A percentile compares a stretch with the other conserved stretches of the same genome.
Evolutionary conservation across 2,888 invertebrate species (phyloP).

Genomic region (Andrena bucephala): DNA sequence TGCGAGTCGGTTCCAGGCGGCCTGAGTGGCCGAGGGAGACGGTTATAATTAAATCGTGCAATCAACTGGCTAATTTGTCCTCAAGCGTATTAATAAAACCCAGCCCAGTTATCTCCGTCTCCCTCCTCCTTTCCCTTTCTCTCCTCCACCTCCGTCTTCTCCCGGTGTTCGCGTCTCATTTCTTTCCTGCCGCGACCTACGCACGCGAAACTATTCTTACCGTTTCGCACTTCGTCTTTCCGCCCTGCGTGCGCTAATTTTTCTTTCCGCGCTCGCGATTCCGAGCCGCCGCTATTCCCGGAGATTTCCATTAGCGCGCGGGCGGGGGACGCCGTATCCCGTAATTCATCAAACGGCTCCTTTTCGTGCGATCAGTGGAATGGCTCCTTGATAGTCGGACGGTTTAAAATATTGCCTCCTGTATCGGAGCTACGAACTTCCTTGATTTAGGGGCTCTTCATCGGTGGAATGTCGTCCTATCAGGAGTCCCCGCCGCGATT

Average conservation of each 20-base stretch:
- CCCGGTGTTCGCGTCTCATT: constrained; percentile 11
- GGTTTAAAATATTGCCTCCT: not conserved
- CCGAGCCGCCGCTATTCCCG: constrained; percentile 36
- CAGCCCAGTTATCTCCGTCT: constrained; percentile 64
- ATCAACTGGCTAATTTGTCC: constrained; percentile 84
- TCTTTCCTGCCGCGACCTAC: constrained; percentile 57
- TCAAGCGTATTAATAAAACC: constrained; percentile 82
- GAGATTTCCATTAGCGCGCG: constrained; percentile 34
- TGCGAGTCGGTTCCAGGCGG: constrained; percentile 45
- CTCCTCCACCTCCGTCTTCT: not conserved
- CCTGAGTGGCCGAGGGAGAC: constrained; percentile 66
- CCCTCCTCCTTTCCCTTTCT: constrained; percentile 4
- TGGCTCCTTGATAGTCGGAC: not conserved
- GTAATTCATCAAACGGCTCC: constrained; percentile 1
- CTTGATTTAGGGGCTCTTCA: not conserved
- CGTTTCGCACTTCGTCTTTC: constrained; percentile 61
- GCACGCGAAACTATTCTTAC: constrained; percentile 68
- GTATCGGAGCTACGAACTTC: not conserved
- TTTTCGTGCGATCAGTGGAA: constrained; percentile 1
- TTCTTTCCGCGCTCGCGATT: constrained; percentile 31
- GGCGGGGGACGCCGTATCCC: not conserved
- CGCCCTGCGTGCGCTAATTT: constrained; percentile 44
- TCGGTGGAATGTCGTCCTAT: not conserved
- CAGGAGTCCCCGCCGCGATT: not conserved
- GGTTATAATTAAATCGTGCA: constrained; percentile 83